Evolutionary conservation across 2,797 vertebrate genomes (phyloP).

Genomic region (Enoplosus armatus): DNA sequence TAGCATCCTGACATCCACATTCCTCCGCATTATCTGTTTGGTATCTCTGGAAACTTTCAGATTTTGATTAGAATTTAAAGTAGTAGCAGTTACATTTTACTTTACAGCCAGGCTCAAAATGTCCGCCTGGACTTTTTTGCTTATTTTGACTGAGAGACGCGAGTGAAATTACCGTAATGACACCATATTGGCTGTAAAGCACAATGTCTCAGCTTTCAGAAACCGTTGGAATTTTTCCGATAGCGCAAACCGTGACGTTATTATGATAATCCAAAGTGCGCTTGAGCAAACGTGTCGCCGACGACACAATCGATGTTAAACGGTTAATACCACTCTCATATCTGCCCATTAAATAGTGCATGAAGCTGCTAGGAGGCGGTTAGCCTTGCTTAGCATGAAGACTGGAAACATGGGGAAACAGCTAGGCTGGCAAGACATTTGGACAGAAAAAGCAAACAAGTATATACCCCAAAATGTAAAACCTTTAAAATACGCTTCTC

Average conservation of each 20-base stretch:
- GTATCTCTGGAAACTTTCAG: not conserved
- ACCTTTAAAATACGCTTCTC: not conserved
- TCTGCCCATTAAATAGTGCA: not conserved
- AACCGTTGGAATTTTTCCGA: too few relatives aligned
- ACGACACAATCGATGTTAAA: too few relatives aligned
- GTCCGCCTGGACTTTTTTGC: too few relatives aligned
- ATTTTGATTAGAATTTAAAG: not conserved
- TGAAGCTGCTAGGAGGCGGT: not conserved
- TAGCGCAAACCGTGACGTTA: too few relatives aligned
- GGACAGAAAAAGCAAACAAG: not conserved
- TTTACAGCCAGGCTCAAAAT: too few relatives aligned
- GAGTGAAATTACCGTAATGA: too few relatives aligned
- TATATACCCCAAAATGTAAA: not conserved
- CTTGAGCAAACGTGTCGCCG: too few relatives aligned
- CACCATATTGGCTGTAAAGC: too few relatives aligned
- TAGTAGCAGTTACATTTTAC: not conserved
- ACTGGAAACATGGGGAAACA: not conserved
- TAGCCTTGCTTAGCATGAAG: not conserved
- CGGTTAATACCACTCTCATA: not conserved
- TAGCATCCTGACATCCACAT: not conserved
- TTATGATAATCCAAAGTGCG: too few relatives aligned
- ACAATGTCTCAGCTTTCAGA: too few relatives aligned
- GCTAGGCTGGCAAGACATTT: not conserved
- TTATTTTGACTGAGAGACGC: too few relatives aligned
- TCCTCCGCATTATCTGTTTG: not conserved